Percentiles rank a stretch among this genome's conserved stretches.
phyloP scores from a whole-genome alignment of 2,888 invertebrate genomes.

The Phasia obesa region DNA sequence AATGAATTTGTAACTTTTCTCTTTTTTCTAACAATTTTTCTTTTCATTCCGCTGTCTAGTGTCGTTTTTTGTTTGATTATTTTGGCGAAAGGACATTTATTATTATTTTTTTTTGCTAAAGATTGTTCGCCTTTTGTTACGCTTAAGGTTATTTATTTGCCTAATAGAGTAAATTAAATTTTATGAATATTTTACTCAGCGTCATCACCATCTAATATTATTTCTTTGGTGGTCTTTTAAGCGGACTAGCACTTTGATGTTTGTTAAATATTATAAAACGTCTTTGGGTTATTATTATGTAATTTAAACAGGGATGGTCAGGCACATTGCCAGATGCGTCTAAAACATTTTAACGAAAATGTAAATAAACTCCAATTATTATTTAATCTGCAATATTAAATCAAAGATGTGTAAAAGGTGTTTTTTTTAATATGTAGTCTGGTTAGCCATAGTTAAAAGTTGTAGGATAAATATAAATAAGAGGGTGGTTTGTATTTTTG shows the following conservation, averaged over 20 bases:
- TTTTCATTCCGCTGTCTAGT: conserved; percentile 5
- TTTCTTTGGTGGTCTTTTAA: not conserved
- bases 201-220: not conserved
- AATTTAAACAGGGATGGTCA: too few relatives aligned
- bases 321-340: too few relatives aligned
- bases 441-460: too few relatives aligned
- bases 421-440: too few relatives aligned
- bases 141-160: conserved; percentile 40
- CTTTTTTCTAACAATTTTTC: conserved; percentile 12
- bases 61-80: conserved; percentile 12
- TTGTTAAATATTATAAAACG: not conserved
- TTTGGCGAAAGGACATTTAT: conserved; percentile 55
- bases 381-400: too few relatives aligned
- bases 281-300: too few relatives aligned
- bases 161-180: conserved; percentile 58
- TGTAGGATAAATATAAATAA: too few relatives aligned
- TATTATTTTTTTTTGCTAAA: not conserved
- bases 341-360: too few relatives aligned
- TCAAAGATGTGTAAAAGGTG: too few relatives aligned
- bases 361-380: too few relatives aligned
- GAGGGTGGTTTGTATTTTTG: too few relatives aligned
- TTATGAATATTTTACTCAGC: conserved; percentile 47
- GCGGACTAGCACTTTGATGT: conserved; percentile 14
- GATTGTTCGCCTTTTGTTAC: not conserved
- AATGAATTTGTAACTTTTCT: conserved; percentile 56